Evolutionary conservation across 2,888 invertebrate species (phyloP).

Genomic region (Strigamia maritima): DNA sequence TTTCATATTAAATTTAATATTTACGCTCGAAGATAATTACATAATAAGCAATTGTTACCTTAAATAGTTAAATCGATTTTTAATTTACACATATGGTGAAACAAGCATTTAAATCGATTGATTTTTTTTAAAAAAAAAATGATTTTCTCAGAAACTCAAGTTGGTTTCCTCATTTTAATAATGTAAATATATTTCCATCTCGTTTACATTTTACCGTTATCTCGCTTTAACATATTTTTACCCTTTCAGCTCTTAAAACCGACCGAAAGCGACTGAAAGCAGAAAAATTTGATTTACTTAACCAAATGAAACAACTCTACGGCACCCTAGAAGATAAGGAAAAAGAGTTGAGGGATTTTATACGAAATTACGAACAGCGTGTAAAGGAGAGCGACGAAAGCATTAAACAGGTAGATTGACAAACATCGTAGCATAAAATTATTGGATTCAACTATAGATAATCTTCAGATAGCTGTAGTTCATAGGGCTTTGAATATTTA

Average conservation of each 20-base stretch:
- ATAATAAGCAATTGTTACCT: too few relatives aligned
- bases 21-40: too few relatives aligned
- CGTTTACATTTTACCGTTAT: not conserved
- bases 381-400: conserved; percentile 76
- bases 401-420: conserved; percentile 53
- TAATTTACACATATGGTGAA: too few relatives aligned
- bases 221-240: not conserved
- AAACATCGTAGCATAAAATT: not conserved
- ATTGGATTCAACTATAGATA: not conserved
- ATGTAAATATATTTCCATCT: not conserved
- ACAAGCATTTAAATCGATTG: too few relatives aligned
- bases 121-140: too few relatives aligned
- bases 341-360: conserved; percentile 86
- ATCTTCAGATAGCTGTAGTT: not conserved
- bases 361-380: conserved; percentile 87
- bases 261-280: conserved; percentile 87
- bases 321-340: conserved; percentile 92
- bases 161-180: not conserved
- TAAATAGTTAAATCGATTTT: too few relatives aligned
- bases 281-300: conserved; percentile 87
- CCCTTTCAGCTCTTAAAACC: conserved; percentile 68
- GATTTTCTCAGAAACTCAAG: not conserved
- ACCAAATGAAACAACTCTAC: conserved; percentile 92
- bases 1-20: too few relatives aligned
- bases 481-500: not conserved